Percentiles rank a stretch among this genome's conserved stretches.
These are phyloP conservation scores for Colinus virginianus DNA, from an alignment of 2,113 vertebrate genomes.

Conservation along the genomic window DNA sequence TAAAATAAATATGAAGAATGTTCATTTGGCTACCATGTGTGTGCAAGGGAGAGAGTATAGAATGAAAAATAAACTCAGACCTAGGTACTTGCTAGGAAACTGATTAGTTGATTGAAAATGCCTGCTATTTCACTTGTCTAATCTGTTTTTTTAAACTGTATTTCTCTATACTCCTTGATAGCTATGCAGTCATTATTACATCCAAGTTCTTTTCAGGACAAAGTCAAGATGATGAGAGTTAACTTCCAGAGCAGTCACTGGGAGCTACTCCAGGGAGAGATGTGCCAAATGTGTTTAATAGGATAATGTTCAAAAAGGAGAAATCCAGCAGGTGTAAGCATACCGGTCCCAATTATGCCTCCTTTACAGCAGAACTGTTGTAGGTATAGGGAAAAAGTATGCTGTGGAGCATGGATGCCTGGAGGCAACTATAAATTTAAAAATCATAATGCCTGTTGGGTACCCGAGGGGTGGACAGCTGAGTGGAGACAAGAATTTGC, in stretches of 20 bases:
- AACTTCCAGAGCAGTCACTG: not conserved
- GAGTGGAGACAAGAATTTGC: not conserved
- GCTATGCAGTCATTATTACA: not conserved
- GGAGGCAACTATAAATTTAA: not conserved
- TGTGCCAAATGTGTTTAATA: not conserved
- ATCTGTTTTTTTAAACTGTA: not conserved
- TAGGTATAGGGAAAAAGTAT: not conserved
- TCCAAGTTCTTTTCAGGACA: not conserved
- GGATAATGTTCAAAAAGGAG: not conserved
- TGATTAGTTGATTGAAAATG: not conserved
- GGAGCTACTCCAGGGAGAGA: not conserved
- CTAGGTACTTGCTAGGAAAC: not conserved
- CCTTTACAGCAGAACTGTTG: not conserved
- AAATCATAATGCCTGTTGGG: not conserved
- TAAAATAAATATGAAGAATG: not conserved
- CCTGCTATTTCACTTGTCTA: not conserved
- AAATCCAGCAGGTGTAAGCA: not conserved
- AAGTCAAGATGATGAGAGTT: not conserved
- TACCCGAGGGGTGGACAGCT: not conserved
- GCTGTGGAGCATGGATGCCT: not conserved
- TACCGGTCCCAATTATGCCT: not conserved
- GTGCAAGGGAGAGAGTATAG: not conserved
- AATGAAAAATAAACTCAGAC: not conserved
- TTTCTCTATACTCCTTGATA: not conserved
- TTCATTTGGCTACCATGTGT: not conserved